Conservation (phyloP, 2,888 invertebrate genomes). For the Arrhopalites spinosus region DNA sequence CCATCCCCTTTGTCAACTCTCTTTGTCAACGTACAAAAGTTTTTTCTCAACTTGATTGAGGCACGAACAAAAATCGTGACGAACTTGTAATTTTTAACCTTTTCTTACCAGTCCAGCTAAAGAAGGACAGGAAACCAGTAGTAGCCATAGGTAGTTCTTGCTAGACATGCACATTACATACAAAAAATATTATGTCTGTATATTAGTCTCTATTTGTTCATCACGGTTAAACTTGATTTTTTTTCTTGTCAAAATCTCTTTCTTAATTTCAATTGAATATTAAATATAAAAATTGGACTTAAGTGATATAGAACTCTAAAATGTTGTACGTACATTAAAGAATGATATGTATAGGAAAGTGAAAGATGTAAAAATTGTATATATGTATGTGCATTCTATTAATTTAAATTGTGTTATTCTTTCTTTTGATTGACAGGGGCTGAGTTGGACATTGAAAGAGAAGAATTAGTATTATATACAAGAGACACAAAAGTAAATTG, state of each 20-base stretch:
- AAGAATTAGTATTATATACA: too few species aligned
- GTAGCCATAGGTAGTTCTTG: too few species aligned
- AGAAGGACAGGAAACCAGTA: constrained; percentile 24
- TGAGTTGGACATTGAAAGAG: too few species aligned
- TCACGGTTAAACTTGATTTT: background rate
- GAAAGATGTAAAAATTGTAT: too few species aligned
- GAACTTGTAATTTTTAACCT: background rate
- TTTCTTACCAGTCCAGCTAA: background rate
- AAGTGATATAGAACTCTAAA: too few species aligned
- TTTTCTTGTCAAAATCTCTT: background rate
- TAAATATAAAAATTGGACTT: background rate
- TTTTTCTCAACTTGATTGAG: background rate
- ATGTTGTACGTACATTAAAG: too few species aligned
- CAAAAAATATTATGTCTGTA: background rate
- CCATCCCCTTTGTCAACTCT: background rate
- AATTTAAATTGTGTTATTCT: too few species aligned
- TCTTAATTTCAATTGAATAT: background rate
- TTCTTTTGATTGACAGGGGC: too few species aligned
- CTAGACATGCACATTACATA: background rate
- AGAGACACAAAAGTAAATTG: background rate
- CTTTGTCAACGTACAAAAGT: too few species aligned
- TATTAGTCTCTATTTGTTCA: background rate
- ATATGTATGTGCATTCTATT: too few species aligned
- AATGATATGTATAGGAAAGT: too few species aligned
- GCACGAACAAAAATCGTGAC: constrained; percentile 8